Evolutionary conservation across 2,888 invertebrate species (phyloP).

Genomic region (Ormyrus pomaceus): DNA sequence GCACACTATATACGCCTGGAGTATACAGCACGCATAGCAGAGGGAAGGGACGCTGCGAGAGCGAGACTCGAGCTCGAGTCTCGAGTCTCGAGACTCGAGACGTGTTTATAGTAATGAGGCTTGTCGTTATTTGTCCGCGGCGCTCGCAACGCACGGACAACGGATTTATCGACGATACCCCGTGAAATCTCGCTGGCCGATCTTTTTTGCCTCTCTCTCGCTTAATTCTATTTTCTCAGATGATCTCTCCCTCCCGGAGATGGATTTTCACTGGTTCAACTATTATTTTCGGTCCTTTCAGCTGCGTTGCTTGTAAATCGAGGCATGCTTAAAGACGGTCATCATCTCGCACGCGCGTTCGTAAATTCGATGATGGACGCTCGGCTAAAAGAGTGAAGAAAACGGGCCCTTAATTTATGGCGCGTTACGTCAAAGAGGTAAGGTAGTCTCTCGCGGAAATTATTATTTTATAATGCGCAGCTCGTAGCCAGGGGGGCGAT

Average conservation of each 20-base stretch:
- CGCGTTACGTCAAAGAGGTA: too few species aligned
- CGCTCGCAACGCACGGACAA: conserved; percentile 59
- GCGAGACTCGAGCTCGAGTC: conserved; percentile 56
- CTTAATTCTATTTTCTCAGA: background rate
- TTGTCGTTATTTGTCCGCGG: conserved; percentile 74
- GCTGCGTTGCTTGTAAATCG: too few species aligned
- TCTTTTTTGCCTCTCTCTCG: conserved; percentile 58
- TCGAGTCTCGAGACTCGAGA: conserved; percentile 66
- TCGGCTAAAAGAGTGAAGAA: background rate
- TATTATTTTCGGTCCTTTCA: too few species aligned
- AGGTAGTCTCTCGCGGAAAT: too few species aligned
- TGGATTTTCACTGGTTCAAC: conserved; percentile 31
- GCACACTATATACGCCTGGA: too few species aligned
- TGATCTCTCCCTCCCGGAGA: conserved; percentile 4
- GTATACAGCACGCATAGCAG: background rate
- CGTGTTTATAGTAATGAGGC: conserved; percentile 75
- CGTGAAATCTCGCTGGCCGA: conserved; percentile 66
- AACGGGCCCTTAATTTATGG: too few species aligned
- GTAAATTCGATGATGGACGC: conserved; percentile 51
- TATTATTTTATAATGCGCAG: too few species aligned
- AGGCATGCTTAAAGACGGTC: too few species aligned
- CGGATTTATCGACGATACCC: conserved; percentile 68
- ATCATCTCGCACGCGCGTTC: background rate
- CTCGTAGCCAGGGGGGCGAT: too few species aligned
- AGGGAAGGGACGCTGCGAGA: conserved; percentile 36